A percentile compares a stretch with the other conserved stretches of the same genome.
These are phyloP conservation scores for Mythimna vitellina DNA, from an alignment of 2,888 invertebrate genomes.

Conservation along the genomic window DNA sequence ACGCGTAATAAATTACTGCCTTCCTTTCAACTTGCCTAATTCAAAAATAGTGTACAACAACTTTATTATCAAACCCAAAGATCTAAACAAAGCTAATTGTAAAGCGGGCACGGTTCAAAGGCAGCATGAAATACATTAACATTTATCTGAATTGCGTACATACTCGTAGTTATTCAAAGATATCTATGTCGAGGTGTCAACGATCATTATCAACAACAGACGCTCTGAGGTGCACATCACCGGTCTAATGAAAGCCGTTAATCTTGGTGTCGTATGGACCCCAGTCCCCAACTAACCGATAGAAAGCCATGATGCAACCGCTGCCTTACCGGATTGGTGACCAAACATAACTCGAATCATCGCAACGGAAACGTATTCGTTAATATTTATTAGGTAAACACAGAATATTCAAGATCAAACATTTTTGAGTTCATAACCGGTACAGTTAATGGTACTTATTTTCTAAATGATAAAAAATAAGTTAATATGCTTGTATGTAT, in stretches of 20 bases:
- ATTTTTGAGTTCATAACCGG: neutral
- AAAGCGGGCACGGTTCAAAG: slow-evolving; percentile 57
- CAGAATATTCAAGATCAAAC: slow-evolving; percentile 47
- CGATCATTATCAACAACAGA: slow-evolving; percentile 68
- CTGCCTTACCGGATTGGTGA: slow-evolving; percentile 68
- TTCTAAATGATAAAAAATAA: neutral
- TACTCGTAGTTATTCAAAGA: slow-evolving; percentile 57
- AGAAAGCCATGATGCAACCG: slow-evolving; percentile 82
- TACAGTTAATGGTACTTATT: neutral
- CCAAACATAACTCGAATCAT: slow-evolving; percentile 62
- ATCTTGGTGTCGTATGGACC: slow-evolving; percentile 70
- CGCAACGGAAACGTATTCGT: slow-evolving; percentile 33
- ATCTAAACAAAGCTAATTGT: slow-evolving; percentile 33
- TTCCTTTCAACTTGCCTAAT: neutral
- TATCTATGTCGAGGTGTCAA: slow-evolving; percentile 63
- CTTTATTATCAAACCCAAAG: slow-evolving; percentile 20
- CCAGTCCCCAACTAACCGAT: slow-evolving; percentile 60
- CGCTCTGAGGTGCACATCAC: slow-evolving; percentile 65
- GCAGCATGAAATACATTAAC: slow-evolving; percentile 55
- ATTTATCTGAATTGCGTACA: slow-evolving; percentile 66
- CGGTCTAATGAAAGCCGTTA: slow-evolving; percentile 77
- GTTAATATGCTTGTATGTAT: too few species aligned
- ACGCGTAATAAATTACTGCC: neutral
- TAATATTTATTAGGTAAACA: slow-evolving; percentile 57
- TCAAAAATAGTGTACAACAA: neutral